A percentile compares a stretch with the other conserved stretches of the same genome.
Evolutionary conservation across 2,888 invertebrate species (phyloP).

Genomic region (Globia sparganii): DNA sequence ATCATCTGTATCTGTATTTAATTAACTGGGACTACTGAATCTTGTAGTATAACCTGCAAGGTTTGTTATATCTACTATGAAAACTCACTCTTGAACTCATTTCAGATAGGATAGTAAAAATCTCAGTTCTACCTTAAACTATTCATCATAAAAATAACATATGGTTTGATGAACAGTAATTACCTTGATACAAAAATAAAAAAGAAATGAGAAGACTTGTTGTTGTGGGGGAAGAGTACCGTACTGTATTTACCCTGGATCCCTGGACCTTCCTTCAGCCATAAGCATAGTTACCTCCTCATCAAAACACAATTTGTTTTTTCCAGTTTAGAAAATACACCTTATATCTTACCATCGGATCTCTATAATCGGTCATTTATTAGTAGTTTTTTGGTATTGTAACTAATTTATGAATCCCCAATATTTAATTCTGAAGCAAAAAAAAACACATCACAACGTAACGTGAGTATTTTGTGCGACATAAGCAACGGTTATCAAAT

Average conservation of each 20-base stretch:
- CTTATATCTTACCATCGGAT: no score
- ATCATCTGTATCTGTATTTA: background rate
- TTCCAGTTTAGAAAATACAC: background rate
- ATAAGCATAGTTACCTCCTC: background rate
- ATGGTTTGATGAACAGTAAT: background rate
- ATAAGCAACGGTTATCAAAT: slow-evolving; percentile 77
- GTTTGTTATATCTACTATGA: background rate
- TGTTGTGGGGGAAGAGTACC: background rate
- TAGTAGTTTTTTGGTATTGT: background rate
- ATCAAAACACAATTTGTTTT: background rate
- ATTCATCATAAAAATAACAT: background rate
- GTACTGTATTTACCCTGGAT: background rate
- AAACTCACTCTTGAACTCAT: slow-evolving; percentile 20
- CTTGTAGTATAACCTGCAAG: background rate
- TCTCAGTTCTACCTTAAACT: background rate
- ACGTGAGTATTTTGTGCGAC: slow-evolving; percentile 24
- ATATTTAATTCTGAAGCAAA: background rate
- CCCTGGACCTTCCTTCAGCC: background rate
- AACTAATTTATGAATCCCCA: background rate
- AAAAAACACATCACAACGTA: background rate
- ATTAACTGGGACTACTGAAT: slow-evolving; percentile 9
- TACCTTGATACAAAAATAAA: background rate
- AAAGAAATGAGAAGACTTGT: background rate
- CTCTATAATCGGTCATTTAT: background rate
- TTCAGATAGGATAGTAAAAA: background rate